Base-by-base conservation (phyloP, 1,140 invertebrate genomes). In the Dendrolimus punctatus region DNA sequence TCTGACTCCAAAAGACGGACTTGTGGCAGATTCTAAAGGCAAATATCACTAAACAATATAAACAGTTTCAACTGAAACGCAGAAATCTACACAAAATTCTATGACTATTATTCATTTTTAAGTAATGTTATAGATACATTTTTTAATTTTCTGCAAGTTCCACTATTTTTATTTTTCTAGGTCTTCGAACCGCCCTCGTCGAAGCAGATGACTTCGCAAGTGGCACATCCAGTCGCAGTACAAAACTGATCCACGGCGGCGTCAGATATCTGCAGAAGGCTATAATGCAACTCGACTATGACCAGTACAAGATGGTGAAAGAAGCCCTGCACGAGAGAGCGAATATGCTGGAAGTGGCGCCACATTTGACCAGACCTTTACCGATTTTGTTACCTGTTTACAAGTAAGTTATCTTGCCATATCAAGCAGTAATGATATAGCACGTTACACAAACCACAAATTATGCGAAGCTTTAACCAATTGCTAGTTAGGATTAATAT, bases 371-470 rank as follows among this genome's bases (percentile, higher is more conserved):
- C 37, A 94, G 96, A 80, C 96, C 98, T 5, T 88, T 99, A 61
- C 98, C 99, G 36, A 99, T 99, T 70, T 98, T 99, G 96, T 85
- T 99, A 58, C 98, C 98, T 10, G 95, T 99, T 45, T 99, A 99
- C 87, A 95, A 95, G 96, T 97, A 88, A 91, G 91, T 47, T 37
- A 45, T 9, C 23, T n/a, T 45, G 5, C 8, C 7, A 9, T 3
- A 9, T 45, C 6, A 10, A 8, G 3, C 23, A 6, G 8, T 7
- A 6, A 9, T 4, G 43, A n/a, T n/a, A n/a, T n/a, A n/a, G 5
- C 23, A 23, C 23, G 23, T 23, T 23, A 23, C 3, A 23, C 23
- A 23, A 23, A 23, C 23, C 23, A 23, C 1, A 23, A 23, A 23
- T 23, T 3, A 23, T 23, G 23, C 23, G 23, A 23, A 23, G 23